Base-by-base conservation (phyloP, 2,888 invertebrate species). In the Stramonita haemastoma region DNA sequence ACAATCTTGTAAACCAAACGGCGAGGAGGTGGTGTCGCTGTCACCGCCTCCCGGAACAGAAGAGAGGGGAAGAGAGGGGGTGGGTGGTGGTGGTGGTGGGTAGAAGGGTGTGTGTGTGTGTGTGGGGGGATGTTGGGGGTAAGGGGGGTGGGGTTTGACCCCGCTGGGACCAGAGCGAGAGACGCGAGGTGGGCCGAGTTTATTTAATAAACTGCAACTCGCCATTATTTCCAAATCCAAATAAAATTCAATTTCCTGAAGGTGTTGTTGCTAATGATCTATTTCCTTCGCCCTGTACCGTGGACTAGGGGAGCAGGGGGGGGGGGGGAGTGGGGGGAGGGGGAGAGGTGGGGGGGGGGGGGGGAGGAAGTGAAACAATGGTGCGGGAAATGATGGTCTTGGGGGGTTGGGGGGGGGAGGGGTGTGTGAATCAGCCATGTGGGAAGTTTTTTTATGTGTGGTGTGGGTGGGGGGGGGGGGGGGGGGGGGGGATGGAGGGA, bases 241-340 rank as follows among this genome's bases (percentile, higher is more conserved):
- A 90, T 90, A 90, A 91, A 91, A 91, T 90, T 91, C 91, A 91
- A 91, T 91, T 91, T 91, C 91, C 90, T 90, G 66, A 84, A 85
- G 90, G 90, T 91, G 91, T 90, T 88, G 84, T 87, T 83, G 89
- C 84, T 91, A 91, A 91, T 91, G 91, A 89, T 90, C 91, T 87
- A 91, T 91, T 91, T 91, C 91, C 91, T 87, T 32, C 26, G 0
- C n/a, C 5, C 77, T 26, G 5, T 2, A 15, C 15, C 29, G 29
- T 6, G 60, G 60, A 29, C 22, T 17, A 0, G 85, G 36, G 56
- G 22, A 29, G 46, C 17, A 60, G 57, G 56, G 19, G 22, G 56
- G 34, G 11, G 66, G 36, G n/a, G 66, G 1, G 57, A 26, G 84
- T 56, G 29, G 57, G 2, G 2, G 57, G 57, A 29, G 84, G 57